Evolutionary conservation across 2,888 invertebrate genomes (phyloP).

Genomic region (Hyposoter dolosus): DNA sequence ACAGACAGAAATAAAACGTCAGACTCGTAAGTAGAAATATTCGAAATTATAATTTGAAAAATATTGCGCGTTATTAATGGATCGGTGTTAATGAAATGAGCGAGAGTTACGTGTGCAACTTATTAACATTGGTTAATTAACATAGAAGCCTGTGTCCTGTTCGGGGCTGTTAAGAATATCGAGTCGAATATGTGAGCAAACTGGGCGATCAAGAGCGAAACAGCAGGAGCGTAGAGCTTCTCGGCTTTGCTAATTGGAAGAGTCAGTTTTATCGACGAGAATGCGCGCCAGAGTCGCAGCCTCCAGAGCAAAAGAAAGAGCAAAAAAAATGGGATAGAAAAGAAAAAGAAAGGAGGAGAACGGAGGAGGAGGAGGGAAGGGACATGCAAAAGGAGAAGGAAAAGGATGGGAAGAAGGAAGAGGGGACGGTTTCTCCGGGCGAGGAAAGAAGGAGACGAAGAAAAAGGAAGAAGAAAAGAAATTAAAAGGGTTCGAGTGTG

Average conservation of each 20-base stretch:
- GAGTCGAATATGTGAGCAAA: slow-evolving; percentile 21
- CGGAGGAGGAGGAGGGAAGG: neutral
- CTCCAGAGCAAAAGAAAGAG: slow-evolving; percentile 41
- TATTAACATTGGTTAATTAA: neutral
- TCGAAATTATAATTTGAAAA: too few relatives aligned
- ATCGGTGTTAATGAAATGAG: neutral
- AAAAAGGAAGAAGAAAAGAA: slow-evolving; percentile 61
- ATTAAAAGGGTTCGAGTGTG: slow-evolving; percentile 67
- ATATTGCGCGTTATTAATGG: neutral
- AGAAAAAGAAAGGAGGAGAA: slow-evolving; percentile 15
- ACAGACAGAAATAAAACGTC: too few relatives aligned
- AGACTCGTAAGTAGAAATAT: too few relatives aligned
- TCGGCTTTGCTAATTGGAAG: slow-evolving; percentile 67
- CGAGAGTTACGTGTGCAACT: neutral
- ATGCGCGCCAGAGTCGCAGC: slow-evolving; percentile 50
- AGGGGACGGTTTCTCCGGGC: slow-evolving; percentile 71
- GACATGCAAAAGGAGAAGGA: slow-evolving; percentile 55
- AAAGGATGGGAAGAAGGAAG: neutral
- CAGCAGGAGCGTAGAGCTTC: slow-evolving; percentile 26
- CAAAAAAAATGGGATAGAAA: slow-evolving; percentile 28
- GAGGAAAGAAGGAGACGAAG: slow-evolving; percentile 65
- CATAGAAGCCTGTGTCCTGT: neutral
- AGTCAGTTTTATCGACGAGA: slow-evolving; percentile 69
- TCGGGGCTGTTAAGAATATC: slow-evolving; percentile 31
- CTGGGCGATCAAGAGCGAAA: slow-evolving; percentile 39